A percentile compares a stretch with the other conserved stretches of the same genome.
Evolutionary conservation across 2,888 invertebrate genomes (phyloP).

Genomic region (Hymenopus coronatus): DNA sequence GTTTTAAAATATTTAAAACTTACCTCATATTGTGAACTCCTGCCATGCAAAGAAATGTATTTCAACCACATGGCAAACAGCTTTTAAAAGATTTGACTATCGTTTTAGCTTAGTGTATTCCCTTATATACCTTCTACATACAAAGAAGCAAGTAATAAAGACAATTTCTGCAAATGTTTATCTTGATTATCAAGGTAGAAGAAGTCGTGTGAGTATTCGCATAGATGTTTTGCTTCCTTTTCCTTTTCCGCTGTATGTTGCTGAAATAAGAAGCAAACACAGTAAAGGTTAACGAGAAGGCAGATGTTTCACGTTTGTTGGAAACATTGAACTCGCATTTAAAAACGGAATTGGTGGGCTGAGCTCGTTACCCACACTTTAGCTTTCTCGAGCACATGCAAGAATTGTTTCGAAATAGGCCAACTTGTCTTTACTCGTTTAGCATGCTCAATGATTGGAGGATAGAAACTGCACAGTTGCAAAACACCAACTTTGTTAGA

Average conservation of each 20-base stretch:
- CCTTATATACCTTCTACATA: too few species aligned
- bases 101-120: too few species aligned
- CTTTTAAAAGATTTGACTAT: too few species aligned
- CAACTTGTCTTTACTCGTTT: background rate
- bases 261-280: background rate
- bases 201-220: too few species aligned
- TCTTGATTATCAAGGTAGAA: too few species aligned
- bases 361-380: background rate
- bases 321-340: background rate
- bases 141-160: too few species aligned
- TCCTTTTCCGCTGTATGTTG: background rate
- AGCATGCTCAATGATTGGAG: background rate
- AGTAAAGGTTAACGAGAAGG: background rate
- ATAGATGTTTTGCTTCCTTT: too few species aligned
- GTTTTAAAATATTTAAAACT: too few species aligned
- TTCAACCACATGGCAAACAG: too few species aligned
- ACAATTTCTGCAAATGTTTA: too few species aligned
- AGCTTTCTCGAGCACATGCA: background rate
- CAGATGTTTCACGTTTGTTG: background rate
- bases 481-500: background rate
- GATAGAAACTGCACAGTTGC: background rate
- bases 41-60: too few species aligned
- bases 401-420: background rate
- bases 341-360: background rate
- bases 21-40: too few species aligned